Base-by-base conservation (phyloP, 2,113 vertebrate species). In the Phaethornis superciliosus region DNA sequence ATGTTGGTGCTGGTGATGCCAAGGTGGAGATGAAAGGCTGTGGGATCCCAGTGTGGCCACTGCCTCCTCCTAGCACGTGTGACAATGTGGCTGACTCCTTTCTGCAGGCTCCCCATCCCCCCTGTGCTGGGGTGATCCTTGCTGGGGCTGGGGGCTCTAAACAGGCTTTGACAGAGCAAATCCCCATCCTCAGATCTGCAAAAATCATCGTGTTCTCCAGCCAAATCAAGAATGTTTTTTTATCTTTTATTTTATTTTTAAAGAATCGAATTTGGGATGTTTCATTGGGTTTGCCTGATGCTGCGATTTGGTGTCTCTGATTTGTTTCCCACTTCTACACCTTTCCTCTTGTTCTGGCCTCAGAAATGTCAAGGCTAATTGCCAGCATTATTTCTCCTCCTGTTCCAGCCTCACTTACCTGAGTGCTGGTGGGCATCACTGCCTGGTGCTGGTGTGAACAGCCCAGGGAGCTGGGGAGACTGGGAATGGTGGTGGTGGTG, bases 381-480 rank as follows among this genome's bases (percentile, higher is more conserved):
- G 89, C 44, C 51, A n/a, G 56, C 4, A 4, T 51, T 83, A 18
- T 67, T 90, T 49, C 37, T 90, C 55, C 51, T 54, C 67, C 82
- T 56, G 51, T 80, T 93, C 56, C 26, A 47, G 58, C 83, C 35
- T 26, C 3, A 1, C 40, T 47, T n/a, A 27, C 76, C n/a, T 8
- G 35, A 58, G 42, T 0, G 2, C 55, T 24, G 83, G 70, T 0
- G 20, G 22, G 46, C 19, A 24, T 19, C 42, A 5, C 7, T 0
- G 1, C 32, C 32, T 23, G 3, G 54, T 5, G 37, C 37, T 46
- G 72, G 9, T 1, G 7, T n/a, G 75, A 79, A 60, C 72, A 86
- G 42, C 30, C 52, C 24, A 35, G 71, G 35, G 65, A 69, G n/a
- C 27, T 49, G 55, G n/a, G 21, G 49, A 10, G 49, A 12, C 49